Conservation (phyloP, 2,888 invertebrate species). For the Eubasilissa splendida region DNA sequence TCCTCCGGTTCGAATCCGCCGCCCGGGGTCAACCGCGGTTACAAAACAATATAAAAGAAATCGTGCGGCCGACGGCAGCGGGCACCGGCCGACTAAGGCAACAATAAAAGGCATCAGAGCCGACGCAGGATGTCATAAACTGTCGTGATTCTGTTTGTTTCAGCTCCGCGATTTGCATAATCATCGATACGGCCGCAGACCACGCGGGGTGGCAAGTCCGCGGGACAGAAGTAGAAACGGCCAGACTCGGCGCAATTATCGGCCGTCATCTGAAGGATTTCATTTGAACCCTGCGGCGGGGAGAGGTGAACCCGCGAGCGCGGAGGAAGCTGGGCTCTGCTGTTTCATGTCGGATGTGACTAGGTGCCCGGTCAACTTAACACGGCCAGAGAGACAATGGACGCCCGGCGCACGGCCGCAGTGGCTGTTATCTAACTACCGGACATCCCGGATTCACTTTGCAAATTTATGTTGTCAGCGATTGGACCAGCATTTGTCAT, state of each 20-base stretch:
- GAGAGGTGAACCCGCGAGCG: background rate
- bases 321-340: background rate
- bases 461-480: no score
- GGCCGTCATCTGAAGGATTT: background rate
- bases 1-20: slow-evolving; percentile 31
- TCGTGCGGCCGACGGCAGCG: slow-evolving; percentile 46
- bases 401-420: no score
- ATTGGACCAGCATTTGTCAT: no score
- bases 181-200: slow-evolving; percentile 18
- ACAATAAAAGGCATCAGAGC: slow-evolving; percentile 47
- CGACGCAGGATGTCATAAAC: slow-evolving; percentile 53
- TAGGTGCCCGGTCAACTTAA: no score
- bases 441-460: no score
- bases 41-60: slow-evolving; percentile 56
- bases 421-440: no score
- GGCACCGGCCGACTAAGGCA: slow-evolving; percentile 19
- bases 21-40: slow-evolving; percentile 21
- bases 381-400: no score
- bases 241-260: slow-evolving; percentile 6
- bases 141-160: slow-evolving; percentile 49
- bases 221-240: slow-evolving; percentile 2
- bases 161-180: slow-evolving; percentile 48
- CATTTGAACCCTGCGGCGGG: background rate
- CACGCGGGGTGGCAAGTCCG: background rate
- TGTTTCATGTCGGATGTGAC: background rate